phyloP scores from a whole-genome alignment of 2,888 invertebrate genomes.

The Ochlodes sylvanus region DNA sequence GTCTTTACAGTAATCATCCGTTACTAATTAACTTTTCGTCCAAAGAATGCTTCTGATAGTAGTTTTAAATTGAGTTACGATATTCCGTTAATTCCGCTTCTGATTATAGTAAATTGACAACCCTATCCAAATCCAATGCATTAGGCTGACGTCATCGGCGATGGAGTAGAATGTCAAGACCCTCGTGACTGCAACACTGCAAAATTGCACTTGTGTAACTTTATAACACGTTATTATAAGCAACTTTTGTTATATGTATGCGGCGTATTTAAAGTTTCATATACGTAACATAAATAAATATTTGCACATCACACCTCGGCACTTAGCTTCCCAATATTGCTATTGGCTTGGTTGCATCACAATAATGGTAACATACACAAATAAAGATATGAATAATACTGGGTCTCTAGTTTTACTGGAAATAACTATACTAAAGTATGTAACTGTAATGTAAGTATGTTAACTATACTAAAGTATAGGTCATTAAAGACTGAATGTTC shows the following conservation, averaged over 20 bases:
- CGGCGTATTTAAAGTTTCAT: not conserved
- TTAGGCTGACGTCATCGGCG: slow-evolving; percentile 1
- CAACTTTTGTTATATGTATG: not conserved
- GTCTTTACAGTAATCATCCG: too few relatives aligned
- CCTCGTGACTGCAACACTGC: slow-evolving; percentile 8
- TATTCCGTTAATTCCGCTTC: not conserved
- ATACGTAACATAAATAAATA: not conserved
- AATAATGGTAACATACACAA: not conserved
- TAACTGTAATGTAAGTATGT: too few relatives aligned
- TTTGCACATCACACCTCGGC: not conserved
- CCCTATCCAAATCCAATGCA: not conserved
- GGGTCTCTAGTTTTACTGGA: too few relatives aligned
- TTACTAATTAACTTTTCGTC: too few relatives aligned
- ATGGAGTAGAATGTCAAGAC: slow-evolving; percentile 8
- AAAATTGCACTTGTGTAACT: slow-evolving; percentile 9
- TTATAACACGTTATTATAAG: not conserved
- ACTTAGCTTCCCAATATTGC: not conserved
- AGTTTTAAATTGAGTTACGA: too few relatives aligned
- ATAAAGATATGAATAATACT: too few relatives aligned
- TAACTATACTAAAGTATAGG: too few relatives aligned
- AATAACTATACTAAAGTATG: too few relatives aligned
- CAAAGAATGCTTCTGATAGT: too few relatives aligned
- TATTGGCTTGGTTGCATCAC: not conserved
- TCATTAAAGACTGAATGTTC: too few relatives aligned
- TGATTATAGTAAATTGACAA: not conserved